Conservation (phyloP, 30 jellyfish, hydroid and myxozoan species). For the Chironex yamaguchii region DNA sequence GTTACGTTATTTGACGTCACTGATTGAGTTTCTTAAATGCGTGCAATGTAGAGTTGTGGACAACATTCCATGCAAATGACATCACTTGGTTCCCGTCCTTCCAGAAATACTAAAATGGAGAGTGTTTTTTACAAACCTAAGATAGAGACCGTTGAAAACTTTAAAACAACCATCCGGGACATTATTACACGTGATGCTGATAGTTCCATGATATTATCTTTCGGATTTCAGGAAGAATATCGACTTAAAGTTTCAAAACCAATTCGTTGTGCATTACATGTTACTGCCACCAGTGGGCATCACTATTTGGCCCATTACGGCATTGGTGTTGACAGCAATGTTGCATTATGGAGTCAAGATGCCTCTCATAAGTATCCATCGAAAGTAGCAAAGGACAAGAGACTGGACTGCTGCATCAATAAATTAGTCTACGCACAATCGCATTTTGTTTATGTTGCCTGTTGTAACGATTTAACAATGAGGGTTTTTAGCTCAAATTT, state of each 20-base stretch:
- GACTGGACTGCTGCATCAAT: conserved; percentile 40
- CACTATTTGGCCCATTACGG: conserved; percentile 82
- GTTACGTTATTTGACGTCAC: no score
- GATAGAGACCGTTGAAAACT: conserved; percentile 8
- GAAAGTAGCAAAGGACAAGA: conserved; percentile 1
- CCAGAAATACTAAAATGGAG: conserved; percentile 34
- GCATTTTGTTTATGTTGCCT: conserved; percentile 69
- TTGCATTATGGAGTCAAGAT: conserved; percentile 75
- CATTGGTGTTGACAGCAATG: conserved; percentile 74
- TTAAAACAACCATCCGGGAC: not conserved
- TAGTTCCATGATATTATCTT: conserved; percentile 38
- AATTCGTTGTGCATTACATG: conserved; percentile 59
- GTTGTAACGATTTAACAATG: conserved; percentile 81
- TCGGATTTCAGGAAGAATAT: conserved; percentile 69
- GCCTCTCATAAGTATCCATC: conserved; percentile 24
- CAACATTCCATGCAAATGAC: no score
- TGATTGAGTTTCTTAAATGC: no score
- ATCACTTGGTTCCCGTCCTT: no score
- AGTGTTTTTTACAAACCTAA: conserved; percentile 33
- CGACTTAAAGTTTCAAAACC: conserved; percentile 73
- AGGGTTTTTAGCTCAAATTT: conserved; percentile 67
- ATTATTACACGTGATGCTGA: conserved; percentile 26
- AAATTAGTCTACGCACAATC: conserved; percentile 47
- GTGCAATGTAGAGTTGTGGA: no score
- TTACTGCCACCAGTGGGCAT: conserved; percentile 33